phyloP scores from a whole-genome alignment of 2,888 invertebrate species.

The Barypeithes pellucidus region DNA sequence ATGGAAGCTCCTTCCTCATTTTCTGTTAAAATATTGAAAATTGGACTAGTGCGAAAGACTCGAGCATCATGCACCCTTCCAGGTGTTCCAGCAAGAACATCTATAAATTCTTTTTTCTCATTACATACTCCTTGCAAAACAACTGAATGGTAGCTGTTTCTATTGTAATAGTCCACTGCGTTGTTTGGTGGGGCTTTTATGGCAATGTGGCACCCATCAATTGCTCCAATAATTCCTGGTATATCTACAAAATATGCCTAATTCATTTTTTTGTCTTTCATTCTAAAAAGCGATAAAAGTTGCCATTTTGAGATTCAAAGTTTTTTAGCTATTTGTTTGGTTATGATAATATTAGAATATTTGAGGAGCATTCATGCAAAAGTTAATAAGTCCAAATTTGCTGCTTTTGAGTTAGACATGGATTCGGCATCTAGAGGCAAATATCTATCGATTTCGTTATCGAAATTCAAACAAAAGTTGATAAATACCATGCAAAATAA shows the following conservation, averaged over 20 bases:
- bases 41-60: slow-evolving; percentile 24
- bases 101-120: slow-evolving; percentile 44
- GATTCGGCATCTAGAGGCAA: too few species aligned
- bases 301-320: too few species aligned
- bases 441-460: too few species aligned
- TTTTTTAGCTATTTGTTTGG: too few species aligned
- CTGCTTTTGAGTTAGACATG: too few species aligned
- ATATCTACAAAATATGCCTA: slow-evolving; percentile 9
- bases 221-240: slow-evolving; percentile 17
- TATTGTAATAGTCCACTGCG: slow-evolving; percentile 40
- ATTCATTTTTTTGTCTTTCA: too few species aligned
- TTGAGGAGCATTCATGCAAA: too few species aligned
- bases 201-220: slow-evolving; percentile 10
- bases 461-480: too few species aligned
- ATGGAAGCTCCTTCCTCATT: slow-evolving; percentile 4
- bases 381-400: too few species aligned
- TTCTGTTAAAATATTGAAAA: slow-evolving; percentile 19
- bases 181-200: slow-evolving; percentile 20
- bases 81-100: slow-evolving; percentile 6
- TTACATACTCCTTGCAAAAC: slow-evolving; percentile 52
- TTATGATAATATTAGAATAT: too few species aligned
- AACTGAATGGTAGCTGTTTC: slow-evolving; percentile 51
- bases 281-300: too few species aligned
- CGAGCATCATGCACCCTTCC: slow-evolving; percentile 19
- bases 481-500: too few species aligned